Evolutionary conservation across 2,888 invertebrate genomes (phyloP), one percentile per base, ranked within the genome.

Genomic region (Eupithecia abbreviata): DNA sequence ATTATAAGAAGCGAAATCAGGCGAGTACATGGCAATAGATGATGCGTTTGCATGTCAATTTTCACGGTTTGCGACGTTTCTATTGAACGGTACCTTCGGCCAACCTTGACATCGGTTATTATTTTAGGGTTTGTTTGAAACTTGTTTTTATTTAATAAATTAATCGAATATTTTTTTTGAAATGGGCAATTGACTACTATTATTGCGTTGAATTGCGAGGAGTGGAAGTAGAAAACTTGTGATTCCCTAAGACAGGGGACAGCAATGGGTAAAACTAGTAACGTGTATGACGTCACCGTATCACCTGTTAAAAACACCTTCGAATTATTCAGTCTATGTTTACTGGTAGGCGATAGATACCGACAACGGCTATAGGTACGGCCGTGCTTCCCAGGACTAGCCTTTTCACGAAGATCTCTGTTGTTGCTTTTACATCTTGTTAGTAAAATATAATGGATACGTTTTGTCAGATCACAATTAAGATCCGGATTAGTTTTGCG

Each of bases 1-100:
- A 71, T 65, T 66, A 72, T 74, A 69, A 67, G 10, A 69, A 43
- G 47, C 75, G 18, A 70, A 72, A 74, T 74, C 49, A 74, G 7
- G 47, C 62, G 71, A 75, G 30, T 30, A 30, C 30, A 30, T 30
- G 30, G 30, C 30, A 30, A 71, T 71, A 47, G 65, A 76, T 66
- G 65, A 78, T 76, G 62, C 49, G 75, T 55, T 76, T 76, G 74
- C 72, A 78, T 76, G 74, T 76, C 73, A 74, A 78, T 78, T 74
- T 73, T 74, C 74, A 76, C 76, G 76, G 69, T n/a, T 75, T 66
- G 71, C 75, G 62, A 73, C 47, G 72, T 45, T 62, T 47, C 55
- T 71, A 71, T 73, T 72, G 72, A 43, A 47, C 49, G 65, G 30
- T 58, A 62, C 49, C 68, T 74, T 76, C 72, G 75, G 73, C 15